A percentile compares a stretch with the other conserved stretches of the same genome.
Conservation (phyloP, 1,140 invertebrate species). For the Drosophila persimilis region DNA sequence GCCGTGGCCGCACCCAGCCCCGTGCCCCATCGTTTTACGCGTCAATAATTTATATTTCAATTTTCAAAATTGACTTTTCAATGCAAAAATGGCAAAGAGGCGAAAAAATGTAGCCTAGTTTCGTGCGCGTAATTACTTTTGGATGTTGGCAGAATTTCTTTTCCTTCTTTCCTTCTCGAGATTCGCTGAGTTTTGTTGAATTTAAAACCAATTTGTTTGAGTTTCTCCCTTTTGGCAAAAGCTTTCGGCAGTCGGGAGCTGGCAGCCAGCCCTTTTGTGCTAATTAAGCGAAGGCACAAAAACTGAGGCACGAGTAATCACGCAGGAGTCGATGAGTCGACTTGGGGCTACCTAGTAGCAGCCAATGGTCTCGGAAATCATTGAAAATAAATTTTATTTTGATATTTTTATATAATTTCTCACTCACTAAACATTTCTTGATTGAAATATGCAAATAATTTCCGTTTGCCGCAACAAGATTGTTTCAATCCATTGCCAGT, state of each 20-base stretch:
- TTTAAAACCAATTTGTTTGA: conserved; percentile 72
- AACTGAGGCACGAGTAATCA: conserved; percentile 1
- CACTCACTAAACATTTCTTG: neutral
- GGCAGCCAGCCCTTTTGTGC: conserved; percentile 59
- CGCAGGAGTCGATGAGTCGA: conserved; percentile 9
- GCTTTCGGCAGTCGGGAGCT: conserved; percentile 29
- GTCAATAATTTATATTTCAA: conserved; percentile 75
- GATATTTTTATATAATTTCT: neutral
- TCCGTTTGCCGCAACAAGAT: too few relatives aligned
- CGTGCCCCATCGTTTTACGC: conserved; percentile 38
- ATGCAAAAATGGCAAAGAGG: conserved; percentile 30
- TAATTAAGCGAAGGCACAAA: conserved; percentile 61
- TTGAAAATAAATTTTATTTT: neutral
- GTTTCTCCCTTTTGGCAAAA: conserved; percentile 35
- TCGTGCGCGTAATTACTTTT: conserved; percentile 62
- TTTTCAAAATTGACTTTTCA: conserved; percentile 64
- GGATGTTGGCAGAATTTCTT: conserved; percentile 9
- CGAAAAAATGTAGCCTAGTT: conserved; percentile 40
- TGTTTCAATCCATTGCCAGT: too few relatives aligned
- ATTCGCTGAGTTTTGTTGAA: conserved; percentile 47
- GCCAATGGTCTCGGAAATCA: too few relatives aligned
- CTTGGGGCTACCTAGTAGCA: conserved; percentile 7
- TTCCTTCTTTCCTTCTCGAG: conserved; percentile 10
- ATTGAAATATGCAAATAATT: neutral
- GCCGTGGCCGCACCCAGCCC: neutral